These are phyloP conservation scores for Rhinoptilus africanus DNA, from an alignment of 2,113 vertebrate species.

Conservation along the genomic window DNA sequence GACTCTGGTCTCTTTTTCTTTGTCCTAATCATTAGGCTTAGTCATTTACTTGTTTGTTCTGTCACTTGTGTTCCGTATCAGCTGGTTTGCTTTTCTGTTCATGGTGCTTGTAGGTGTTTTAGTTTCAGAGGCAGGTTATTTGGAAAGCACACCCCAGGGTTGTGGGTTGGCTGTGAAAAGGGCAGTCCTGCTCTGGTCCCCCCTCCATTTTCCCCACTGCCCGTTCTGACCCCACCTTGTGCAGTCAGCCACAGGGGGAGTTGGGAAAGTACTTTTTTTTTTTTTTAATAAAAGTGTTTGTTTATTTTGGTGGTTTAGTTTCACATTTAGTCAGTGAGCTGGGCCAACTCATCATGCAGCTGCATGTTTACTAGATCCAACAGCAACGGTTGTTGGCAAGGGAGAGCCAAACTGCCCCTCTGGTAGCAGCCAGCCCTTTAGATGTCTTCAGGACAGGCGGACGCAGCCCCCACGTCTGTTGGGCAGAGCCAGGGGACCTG, in stretches of 20 bases:
- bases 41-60: neutral
- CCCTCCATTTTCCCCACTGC: accelerated
- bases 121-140: neutral
- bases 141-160: neutral
- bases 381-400: neutral
- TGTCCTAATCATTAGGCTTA: neutral
- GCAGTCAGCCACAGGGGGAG: neutral
- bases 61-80: neutral
- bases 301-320: conserved; percentile 13
- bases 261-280: neutral
- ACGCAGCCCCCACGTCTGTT: neutral
- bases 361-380: neutral
- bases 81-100: neutral
- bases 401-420: neutral
- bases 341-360: neutral
- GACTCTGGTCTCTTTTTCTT: neutral
- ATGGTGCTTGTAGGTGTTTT: neutral
- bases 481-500: neutral
- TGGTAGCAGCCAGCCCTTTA: neutral
- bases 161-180: neutral
- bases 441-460: neutral
- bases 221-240: neutral
- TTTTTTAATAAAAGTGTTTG: neutral
- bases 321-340: neutral
- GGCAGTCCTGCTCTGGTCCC: neutral